Evolutionary conservation across 2,113 vertebrate species (phyloP).

Genomic region (Heterocephalus glaber): DNA sequence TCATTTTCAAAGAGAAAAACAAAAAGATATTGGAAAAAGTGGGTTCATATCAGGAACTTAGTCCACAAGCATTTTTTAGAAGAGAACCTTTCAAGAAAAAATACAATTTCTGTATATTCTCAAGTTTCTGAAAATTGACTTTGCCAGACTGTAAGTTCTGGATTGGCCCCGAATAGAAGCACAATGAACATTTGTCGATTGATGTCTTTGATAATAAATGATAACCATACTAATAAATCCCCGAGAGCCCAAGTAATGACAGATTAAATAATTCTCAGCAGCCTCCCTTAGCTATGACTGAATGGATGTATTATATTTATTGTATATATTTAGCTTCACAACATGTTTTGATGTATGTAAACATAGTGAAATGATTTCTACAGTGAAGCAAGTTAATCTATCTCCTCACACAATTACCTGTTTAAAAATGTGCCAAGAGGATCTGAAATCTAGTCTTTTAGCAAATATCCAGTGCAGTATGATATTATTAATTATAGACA

Average conservation of each 20-base stretch:
- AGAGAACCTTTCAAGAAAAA: neutral
- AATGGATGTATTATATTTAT: neutral
- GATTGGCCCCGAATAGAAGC: neutral
- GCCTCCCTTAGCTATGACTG: neutral
- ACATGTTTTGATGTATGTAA: neutral
- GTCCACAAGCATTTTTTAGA: neutral
- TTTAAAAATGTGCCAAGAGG: neutral
- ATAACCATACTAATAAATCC: neutral
- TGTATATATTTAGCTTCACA: neutral
- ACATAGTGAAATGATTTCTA: neutral
- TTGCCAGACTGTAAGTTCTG: conserved; percentile 24
- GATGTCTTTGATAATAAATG: conserved; percentile 10
- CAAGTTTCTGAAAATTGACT: neutral
- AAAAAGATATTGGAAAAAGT: neutral
- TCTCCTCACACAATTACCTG: neutral
- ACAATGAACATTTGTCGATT: conserved; percentile 21
- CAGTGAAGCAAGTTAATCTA: neutral
- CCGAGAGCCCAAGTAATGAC: neutral
- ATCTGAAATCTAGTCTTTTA: neutral
- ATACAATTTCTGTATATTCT: neutral
- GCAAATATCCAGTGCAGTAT: neutral
- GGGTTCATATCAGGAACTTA: neutral
- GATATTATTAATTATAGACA: neutral
- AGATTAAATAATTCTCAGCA: neutral
- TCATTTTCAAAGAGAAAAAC: neutral